Evolutionary conservation across 2,888 invertebrate species (phyloP).

Genomic region (Euclidia mi): DNA sequence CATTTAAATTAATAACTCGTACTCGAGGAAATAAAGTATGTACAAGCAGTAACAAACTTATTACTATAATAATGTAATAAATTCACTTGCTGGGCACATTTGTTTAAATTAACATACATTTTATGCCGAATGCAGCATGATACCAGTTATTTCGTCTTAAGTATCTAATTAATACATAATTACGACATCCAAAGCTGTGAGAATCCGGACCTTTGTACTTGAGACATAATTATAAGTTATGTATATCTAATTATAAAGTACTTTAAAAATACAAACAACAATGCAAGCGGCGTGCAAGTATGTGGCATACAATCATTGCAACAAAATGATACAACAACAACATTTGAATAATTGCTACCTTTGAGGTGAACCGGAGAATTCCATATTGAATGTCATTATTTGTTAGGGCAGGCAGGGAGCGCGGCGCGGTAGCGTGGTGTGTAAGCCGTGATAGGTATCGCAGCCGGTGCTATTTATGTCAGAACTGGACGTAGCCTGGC

Average conservation of each 20-base stretch:
- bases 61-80: not conserved
- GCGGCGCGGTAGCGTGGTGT: not conserved
- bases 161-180: not conserved
- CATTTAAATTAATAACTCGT: not conserved
- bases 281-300: not conserved
- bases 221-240: not conserved
- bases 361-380: constrained; percentile 3
- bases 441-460: constrained; percentile 35
- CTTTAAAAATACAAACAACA: too few species aligned
- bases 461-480: constrained; percentile 57
- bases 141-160: not conserved
- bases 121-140: not conserved
- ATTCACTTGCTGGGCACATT: not conserved
- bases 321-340: constrained; percentile 1
- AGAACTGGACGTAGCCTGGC: constrained; percentile 58
- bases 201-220: not conserved
- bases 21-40: not conserved
- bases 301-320: too few species aligned
- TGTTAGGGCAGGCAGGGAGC: constrained; percentile 13
- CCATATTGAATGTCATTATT: constrained; percentile 4
- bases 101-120: constrained; percentile 8
- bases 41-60: not conserved
- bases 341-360: constrained; percentile 1
- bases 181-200: not conserved
- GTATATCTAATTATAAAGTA: too few species aligned